phyloP scores from a whole-genome alignment of 1,140 invertebrate species.

The Samia ricini region DNA sequence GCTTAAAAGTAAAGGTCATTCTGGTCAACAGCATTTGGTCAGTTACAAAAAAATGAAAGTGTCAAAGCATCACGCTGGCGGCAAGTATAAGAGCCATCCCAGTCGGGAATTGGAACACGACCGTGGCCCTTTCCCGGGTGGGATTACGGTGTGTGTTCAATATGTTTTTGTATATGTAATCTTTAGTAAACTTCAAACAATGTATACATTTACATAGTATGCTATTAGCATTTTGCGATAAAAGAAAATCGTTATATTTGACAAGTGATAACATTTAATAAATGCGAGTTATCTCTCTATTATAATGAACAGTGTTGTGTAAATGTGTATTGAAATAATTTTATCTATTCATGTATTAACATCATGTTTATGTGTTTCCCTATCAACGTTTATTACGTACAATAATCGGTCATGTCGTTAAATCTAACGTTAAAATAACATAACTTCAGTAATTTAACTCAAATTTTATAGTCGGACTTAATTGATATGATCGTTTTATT shows the following conservation, averaged over 20 bases:
- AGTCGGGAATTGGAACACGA: too few species aligned
- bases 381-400: neutral
- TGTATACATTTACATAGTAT: slow-evolving; percentile 1
- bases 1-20: too few species aligned
- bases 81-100: too few species aligned
- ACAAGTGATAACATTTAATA: neutral
- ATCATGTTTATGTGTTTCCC: neutral
- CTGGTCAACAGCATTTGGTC: too few species aligned
- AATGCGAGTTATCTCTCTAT: too few species aligned
- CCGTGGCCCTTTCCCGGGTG: too few species aligned
- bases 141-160: too few species aligned
- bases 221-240: neutral
- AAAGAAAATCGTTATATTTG: neutral
- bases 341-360: neutral
- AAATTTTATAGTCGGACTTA: slow-evolving; percentile 1
- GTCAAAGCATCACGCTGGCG: too few species aligned
- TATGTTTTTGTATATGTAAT: too few species aligned
- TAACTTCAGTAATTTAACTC: slow-evolving; percentile 7
- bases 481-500: slow-evolving; percentile 5
- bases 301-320: neutral
- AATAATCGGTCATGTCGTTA: slow-evolving; percentile 1
- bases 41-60: too few species aligned
- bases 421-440: slow-evolving; percentile 5
- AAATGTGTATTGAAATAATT: neutral
- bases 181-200: neutral